Conservation (phyloP, 2,797 vertebrate species). For the Sarcophilus harrisii region DNA sequence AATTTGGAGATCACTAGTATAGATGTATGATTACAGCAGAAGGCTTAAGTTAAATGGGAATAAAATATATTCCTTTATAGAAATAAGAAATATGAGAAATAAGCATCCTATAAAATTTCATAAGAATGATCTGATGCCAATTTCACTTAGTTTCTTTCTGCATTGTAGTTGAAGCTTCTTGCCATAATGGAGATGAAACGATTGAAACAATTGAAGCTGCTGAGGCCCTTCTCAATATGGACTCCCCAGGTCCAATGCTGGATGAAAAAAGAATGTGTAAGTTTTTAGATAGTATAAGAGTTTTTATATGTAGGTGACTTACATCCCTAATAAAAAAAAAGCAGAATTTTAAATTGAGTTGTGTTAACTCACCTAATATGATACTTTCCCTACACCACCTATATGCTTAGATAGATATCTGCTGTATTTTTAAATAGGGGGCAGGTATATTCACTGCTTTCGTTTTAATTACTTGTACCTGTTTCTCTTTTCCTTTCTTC, state of each 20-base stretch:
- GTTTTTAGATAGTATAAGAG: constrained; percentile 47
- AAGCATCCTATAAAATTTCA: constrained; percentile 9
- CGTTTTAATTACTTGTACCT: neutral
- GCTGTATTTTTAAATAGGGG: neutral
- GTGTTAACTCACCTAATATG: neutral
- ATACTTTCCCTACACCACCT: neutral
- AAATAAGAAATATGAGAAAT: constrained; percentile 23
- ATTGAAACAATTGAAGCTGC: constrained; percentile 96
- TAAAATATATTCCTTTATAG: neutral
- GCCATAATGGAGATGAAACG: constrained; percentile 93
- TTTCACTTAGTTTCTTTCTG: constrained; percentile 36
- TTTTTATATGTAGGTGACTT: neutral
- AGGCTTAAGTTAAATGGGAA: neutral
- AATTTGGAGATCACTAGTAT: neutral
- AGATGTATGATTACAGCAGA: neutral
- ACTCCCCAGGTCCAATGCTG: constrained; percentile 90
- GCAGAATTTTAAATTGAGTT: constrained; percentile 26
- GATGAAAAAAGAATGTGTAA: constrained; percentile 93
- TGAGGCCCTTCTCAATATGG: constrained; percentile 95
- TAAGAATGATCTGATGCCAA: constrained; percentile 22
- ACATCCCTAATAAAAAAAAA: neutral
- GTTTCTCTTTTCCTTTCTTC: neutral
- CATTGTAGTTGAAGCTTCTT: constrained; percentile 92
- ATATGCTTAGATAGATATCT: neutral
- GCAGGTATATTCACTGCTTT: neutral